Base-by-base conservation (phyloP, 2,888 invertebrate genomes). In the Phasia obesa region DNA sequence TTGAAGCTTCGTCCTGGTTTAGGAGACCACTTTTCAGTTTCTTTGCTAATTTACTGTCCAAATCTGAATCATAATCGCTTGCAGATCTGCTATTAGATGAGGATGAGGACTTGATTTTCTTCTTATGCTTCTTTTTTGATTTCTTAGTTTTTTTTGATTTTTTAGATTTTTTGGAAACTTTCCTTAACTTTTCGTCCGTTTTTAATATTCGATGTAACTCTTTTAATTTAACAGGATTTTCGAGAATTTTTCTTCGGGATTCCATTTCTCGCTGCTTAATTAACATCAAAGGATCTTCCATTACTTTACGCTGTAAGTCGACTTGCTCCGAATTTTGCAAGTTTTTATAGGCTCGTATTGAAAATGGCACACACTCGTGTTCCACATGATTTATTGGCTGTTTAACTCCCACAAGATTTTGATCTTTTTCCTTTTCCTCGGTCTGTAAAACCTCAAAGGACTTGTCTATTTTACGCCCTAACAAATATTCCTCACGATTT, bases 261-360 rank as follows among this genome's bases (percentile, higher is more conserved):
- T 98, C 98, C 89, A 97, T 94, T 92, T 98, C 98, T 73, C 96
- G 94, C 88, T 97, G 96, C 87, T 96, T 96, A 7, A 99, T 98
- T 3, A 96, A 93, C 89, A 97, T 94, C 47, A 99, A 91, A 0
- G 99, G 99, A 92, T 99, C 99, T 91, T 99, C 98, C 89, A 98
- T 94, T 84, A 98, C 93, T 92, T 98, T 98, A 21, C 97, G 94
- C 57, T 94, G 95, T 88, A 98, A 93, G 90, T 98, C 98, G 13
- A 98, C 96, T 92, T 97, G 95, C 70, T 94, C 93, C 25, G 93
- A 93, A 35, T 92, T 92, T 77, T 93, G 91, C 67, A 91, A 64
- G 81, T 90, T 90, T n/a, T 89, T 89, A 60, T 91, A 91, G 35
- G 90, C 93, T 49, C 94, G 91, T 85, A 95, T 93, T 0, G 95